Evolutionary conservation across 2,888 invertebrate genomes (phyloP), one percentile per base, ranked within the genome.

Genomic region (Drosophila austrosaltans): DNA sequence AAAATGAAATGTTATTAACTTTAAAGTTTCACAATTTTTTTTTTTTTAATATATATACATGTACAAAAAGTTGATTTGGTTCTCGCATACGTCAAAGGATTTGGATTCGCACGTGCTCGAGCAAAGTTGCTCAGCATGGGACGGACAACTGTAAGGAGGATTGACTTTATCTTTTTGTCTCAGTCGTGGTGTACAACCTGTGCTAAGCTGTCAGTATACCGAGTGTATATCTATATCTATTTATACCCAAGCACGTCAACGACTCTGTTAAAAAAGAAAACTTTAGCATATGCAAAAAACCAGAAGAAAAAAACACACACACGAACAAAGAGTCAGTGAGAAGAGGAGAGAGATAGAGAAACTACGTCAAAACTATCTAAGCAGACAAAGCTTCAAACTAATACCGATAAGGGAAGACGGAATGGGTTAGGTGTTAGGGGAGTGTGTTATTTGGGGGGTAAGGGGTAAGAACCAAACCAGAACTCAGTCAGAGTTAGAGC

Each of bases 291-390:
- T 39, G 40, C 22, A 59, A 53, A 53, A 22, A 16, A 32, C 3
- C 32, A 8, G 2, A 48, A 48, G 5, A 22, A 48, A 48, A 48
- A 48, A 48, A 22, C 25, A 48, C 12, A 3, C 16, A 48, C 10
- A 48, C 10, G 25, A 25, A 22, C 39, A 25, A 57, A 25, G 39
- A 22, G 20, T 57, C 16, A 16, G 16, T 16, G 16, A 16, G 36
- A 39, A 39, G 3, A 12, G 5, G 22, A 36, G 20, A 32, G 32
- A 22, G 5, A 20, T 10, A 36, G 16, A 22, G 39, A 81, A 80
- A 79, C 72, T 67, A 81, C 81, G 79, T 81, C 77, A 81, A 79
- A 80, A 81, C 79, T 80, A 81, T 81, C 64, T 64, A 59, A 63
- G 61, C 53, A 69, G 53, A 76, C 74, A 79, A 79, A 72, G 58